phyloP scores from a whole-genome alignment of 1,140 invertebrate genomes.

The Saccostrea cuccullata region DNA sequence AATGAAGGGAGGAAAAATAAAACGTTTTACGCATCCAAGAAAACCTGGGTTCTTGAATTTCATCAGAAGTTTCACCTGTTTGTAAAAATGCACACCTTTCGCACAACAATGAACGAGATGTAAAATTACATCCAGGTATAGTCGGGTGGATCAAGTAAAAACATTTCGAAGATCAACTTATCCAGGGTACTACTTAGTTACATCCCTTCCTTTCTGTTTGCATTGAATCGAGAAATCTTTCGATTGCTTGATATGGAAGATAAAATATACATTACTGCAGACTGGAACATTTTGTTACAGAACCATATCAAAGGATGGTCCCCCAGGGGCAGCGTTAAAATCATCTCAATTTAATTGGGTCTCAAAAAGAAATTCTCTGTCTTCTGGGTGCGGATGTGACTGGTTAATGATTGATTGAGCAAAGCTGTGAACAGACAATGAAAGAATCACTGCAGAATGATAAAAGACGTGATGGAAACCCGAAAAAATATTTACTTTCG shows the following conservation, averaged over 20 bases:
- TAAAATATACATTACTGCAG: conserved; percentile 34
- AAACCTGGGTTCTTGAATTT: conserved; percentile 10
- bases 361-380: conserved; percentile 31
- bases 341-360: conserved; percentile 36
- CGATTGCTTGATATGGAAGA: conserved; percentile 23
- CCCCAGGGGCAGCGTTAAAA: conserved; percentile 10
- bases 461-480: conserved; percentile 23
- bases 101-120: background rate
- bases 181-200: conserved; percentile 5
- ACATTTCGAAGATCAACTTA: background rate
- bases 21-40: conserved; percentile 4
- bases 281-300: conserved; percentile 24
- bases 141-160: background rate
- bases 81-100: conserved; percentile 8
- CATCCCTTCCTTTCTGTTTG: background rate
- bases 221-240: conserved; percentile 28
- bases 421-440: conserved; percentile 28
- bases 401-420: conserved; percentile 30
- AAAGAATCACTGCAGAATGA: conserved; percentile 30
- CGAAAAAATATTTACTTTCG: conserved; percentile 38
- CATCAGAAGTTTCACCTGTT: conserved; percentile 17
- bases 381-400: conserved; percentile 16
- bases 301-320: conserved; percentile 26
- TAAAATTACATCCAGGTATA: background rate
- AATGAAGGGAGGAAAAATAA: background rate